These are phyloP conservation scores for Drosophila nigricruria DNA, from an alignment of 2,888 invertebrate species.

Conservation along the genomic window DNA sequence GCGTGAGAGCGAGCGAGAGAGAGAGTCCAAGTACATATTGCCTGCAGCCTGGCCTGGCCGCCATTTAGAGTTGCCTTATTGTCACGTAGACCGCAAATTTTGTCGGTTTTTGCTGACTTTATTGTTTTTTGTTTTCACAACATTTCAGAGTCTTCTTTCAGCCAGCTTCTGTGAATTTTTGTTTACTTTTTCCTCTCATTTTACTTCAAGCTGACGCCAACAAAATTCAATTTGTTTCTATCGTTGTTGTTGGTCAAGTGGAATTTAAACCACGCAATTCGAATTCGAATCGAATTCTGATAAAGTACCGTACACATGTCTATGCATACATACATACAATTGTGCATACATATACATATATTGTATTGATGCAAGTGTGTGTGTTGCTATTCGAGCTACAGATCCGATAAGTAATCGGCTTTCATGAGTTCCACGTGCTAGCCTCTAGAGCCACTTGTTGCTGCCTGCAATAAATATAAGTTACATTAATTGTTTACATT, in stretches of 20 bases:
- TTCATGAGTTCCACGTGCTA: slow-evolving; percentile 35
- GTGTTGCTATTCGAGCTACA: slow-evolving; percentile 7
- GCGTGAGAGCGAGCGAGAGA: slow-evolving; percentile 3
- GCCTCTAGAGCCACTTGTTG: slow-evolving; percentile 32
- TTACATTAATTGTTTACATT: slow-evolving; percentile 5
- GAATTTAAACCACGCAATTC: slow-evolving; percentile 17
- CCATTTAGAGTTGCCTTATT: slow-evolving; percentile 56
- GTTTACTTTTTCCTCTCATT: slow-evolving; percentile 31
- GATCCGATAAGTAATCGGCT: slow-evolving; percentile 9
- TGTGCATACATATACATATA: background rate
- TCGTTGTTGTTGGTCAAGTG: slow-evolving; percentile 4
- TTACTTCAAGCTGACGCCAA: slow-evolving; percentile 25
- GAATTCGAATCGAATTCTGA: slow-evolving; percentile 2
- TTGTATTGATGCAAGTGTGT: background rate
- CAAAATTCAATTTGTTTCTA: slow-evolving; percentile 5
- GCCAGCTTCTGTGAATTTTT: slow-evolving; percentile 21
- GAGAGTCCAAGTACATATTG: background rate
- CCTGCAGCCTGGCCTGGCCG: slow-evolving; percentile 27
- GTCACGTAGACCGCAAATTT: slow-evolving; percentile 68
- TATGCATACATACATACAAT: background rate
- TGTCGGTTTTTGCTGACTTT: slow-evolving; percentile 42
- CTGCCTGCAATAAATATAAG: slow-evolving; percentile 16
- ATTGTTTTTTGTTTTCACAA: slow-evolving; percentile 17
- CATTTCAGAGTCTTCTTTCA: slow-evolving; percentile 36
- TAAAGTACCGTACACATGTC: background rate